Percentiles rank a stretch among this genome's conserved stretches.
phyloP scores from a whole-genome alignment of 2,888 invertebrate species.

The Calameuta pallipes region DNA sequence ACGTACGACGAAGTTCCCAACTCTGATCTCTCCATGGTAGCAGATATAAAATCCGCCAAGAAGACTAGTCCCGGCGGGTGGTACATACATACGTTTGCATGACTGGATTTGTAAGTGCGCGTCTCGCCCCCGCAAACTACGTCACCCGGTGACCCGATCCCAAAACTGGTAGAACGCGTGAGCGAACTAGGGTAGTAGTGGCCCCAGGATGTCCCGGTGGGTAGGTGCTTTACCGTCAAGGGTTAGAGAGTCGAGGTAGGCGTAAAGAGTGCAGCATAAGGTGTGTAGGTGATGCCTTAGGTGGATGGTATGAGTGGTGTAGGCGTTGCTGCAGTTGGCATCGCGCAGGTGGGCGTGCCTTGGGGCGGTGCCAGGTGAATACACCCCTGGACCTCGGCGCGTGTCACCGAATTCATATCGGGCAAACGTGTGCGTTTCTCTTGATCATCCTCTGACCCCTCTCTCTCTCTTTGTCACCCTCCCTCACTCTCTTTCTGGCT shows the following conservation, averaged over 20 bases:
- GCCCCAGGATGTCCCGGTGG: conserved; percentile 23
- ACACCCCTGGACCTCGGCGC: conserved; percentile 54
- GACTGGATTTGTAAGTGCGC: conserved; percentile 7
- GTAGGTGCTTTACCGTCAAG: not conserved
- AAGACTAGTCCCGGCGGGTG: conserved; percentile 1
- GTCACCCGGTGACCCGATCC: conserved; percentile 60
- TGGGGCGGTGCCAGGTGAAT: conserved; percentile 64
- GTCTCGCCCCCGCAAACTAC: not conserved
- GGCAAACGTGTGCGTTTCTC: conserved; percentile 9
- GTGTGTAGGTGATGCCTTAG: conserved; percentile 24
- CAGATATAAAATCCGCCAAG: not conserved
- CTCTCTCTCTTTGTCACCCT: not conserved
- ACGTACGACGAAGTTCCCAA: no score
- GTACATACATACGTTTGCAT: conserved; percentile 23
- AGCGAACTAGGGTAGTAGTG: conserved; percentile 60
- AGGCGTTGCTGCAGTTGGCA: conserved; percentile 57
- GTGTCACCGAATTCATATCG: conserved; percentile 45
- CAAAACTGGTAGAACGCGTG: conserved; percentile 48
- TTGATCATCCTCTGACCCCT: not conserved
- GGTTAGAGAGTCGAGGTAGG: conserved; percentile 38
- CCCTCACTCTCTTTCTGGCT: not conserved
- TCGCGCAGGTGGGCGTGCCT: conserved; percentile 65
- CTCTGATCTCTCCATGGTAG: not conserved
- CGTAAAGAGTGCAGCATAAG: conserved; percentile 39
- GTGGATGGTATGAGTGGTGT: conserved; percentile 43